Conservation (phyloP, 2,888 invertebrate genomes). For the Diaprepes abbreviatus region DNA sequence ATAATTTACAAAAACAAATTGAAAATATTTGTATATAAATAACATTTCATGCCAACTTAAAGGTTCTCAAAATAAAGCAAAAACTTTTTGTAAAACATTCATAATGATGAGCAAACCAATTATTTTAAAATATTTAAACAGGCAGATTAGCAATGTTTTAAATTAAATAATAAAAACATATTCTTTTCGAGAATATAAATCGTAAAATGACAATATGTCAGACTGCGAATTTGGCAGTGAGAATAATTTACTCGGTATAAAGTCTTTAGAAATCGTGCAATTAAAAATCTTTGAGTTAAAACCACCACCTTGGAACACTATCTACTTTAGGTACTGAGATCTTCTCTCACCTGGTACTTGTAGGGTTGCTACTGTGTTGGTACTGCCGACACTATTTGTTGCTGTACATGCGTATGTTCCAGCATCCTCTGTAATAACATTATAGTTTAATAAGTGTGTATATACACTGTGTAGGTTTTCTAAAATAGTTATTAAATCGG, state of each 20-base stretch:
- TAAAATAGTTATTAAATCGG: no score
- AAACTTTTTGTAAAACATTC: not conserved
- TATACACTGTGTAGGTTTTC: no score
- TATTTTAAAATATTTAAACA: not conserved
- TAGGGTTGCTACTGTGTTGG: conserved; percentile 76
- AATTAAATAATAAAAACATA: conserved; percentile 9
- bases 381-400: conserved; percentile 77
- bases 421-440: conserved; percentile 82
- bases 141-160: conserved; percentile 15
- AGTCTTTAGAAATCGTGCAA: conserved; percentile 17
- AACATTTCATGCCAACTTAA: not conserved
- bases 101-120: not conserved
- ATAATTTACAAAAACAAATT: not conserved
- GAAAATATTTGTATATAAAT: not conserved
- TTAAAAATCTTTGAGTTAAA: conserved; percentile 42
- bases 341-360: conserved; percentile 80
- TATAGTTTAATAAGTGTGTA: no score
- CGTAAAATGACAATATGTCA: conserved; percentile 10
- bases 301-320: conserved; percentile 57
- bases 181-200: conserved; percentile 3
- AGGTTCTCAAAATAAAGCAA: not conserved
- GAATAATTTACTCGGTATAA: conserved; percentile 15
- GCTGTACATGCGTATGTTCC: conserved; percentile 83
- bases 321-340: conserved; percentile 67
- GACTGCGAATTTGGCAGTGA: conserved; percentile 54